Percentiles rank a stretch among this genome's conserved stretches.
Evolutionary conservation across 2,888 invertebrate species (phyloP).

Genomic region (Melipona beecheii): DNA sequence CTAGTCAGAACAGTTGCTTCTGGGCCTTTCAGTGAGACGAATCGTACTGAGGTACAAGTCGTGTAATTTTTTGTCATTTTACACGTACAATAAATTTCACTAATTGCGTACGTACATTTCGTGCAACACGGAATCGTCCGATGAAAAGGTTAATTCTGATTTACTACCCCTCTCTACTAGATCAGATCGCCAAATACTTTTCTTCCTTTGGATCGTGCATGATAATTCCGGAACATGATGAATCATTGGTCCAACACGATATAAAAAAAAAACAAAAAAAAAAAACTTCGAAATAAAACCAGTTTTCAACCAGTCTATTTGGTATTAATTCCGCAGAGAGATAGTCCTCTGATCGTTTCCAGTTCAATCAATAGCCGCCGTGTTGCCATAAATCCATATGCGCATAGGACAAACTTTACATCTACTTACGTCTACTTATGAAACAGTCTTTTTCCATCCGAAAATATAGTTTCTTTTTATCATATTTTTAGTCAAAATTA

Average conservation of each 20-base stretch:
- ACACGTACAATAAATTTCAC: not conserved
- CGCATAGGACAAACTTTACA: not conserved
- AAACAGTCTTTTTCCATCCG: not conserved
- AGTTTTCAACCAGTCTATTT: not conserved
- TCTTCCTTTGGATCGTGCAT: not conserved
- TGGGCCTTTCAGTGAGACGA: too few species aligned
- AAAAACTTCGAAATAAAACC: not conserved
- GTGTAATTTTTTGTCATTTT: not conserved
- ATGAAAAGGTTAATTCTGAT: not conserved
- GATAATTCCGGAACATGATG: not conserved
- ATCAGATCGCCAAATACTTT: not conserved
- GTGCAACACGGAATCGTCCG: not conserved
- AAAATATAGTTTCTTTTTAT: not conserved
- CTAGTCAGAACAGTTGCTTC: too few species aligned
- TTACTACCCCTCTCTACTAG: not conserved
- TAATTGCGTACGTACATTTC: not conserved
- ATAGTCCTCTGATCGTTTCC: constrained; percentile 8
- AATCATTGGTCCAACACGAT: not conserved
- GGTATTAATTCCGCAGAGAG: not conserved
- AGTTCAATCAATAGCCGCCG: constrained; percentile 3
- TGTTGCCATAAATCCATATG: constrained; percentile 3
- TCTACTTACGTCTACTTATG: not conserved
- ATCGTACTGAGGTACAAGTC: too few species aligned
- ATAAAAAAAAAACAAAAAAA: not conserved
- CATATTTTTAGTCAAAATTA: not conserved